These are phyloP conservation scores for Thamnophis elegans DNA, from an alignment of 2,797 vertebrate species.

Conservation along the genomic window DNA sequence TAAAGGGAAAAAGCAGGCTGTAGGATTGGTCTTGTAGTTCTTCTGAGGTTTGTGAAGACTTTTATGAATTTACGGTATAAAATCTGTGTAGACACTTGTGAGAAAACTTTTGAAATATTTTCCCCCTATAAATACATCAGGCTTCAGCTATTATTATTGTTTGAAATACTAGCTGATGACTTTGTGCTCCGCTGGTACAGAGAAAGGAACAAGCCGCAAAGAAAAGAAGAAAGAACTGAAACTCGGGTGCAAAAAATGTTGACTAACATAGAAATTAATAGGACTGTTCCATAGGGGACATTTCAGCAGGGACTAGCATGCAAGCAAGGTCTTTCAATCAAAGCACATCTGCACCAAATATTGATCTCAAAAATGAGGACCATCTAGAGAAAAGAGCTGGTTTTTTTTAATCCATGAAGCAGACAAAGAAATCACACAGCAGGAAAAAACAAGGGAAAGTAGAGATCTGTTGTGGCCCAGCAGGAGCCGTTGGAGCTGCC, in stretches of 20 bases:
- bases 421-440: not conserved
- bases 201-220: not conserved
- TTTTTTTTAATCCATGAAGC: not conserved
- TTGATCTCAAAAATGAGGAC: not conserved
- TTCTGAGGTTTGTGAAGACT: not conserved
- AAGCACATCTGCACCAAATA: not conserved
- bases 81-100: not conserved
- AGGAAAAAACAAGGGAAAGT: not conserved
- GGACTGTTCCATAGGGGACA: not conserved
- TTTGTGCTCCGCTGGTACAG: not conserved
- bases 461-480: too few species aligned
- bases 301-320: not conserved
- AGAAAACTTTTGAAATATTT: not conserved
- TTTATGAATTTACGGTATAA: not conserved
- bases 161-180: not conserved
- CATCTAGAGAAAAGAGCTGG: not conserved
- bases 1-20: not conserved
- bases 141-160: not conserved
- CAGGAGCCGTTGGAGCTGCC: too few species aligned
- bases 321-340: not conserved
- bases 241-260: not conserved
- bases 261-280: not conserved
- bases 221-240: not conserved
- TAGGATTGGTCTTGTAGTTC: not conserved
- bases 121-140: not conserved